A percentile compares a stretch with the other conserved stretches of the same genome.
These are phyloP conservation scores for Panopea generosa DNA, from an alignment of 2,888 invertebrate genomes.

Conservation along the genomic window DNA sequence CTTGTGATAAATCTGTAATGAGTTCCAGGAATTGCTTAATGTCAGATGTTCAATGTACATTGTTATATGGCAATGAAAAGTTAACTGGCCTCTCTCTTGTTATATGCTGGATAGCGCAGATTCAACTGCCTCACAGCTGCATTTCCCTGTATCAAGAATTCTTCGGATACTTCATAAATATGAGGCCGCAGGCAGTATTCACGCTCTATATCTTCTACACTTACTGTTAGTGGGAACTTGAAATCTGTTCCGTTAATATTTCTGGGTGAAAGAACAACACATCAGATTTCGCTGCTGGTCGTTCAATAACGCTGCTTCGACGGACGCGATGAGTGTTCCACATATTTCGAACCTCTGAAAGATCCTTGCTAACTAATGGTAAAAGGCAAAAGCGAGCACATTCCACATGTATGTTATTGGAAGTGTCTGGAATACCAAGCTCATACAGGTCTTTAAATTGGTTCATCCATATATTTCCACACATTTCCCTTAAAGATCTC, in stretches of 20 bases:
- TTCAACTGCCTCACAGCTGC: background rate
- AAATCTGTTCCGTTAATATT: conserved; percentile 5
- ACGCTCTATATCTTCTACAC: background rate
- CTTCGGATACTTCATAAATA: background rate
- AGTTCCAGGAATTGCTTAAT: background rate
- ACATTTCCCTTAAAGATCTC: conserved; percentile 8
- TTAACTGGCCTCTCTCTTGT: background rate
- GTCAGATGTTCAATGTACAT: background rate
- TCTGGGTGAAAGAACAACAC: conserved; percentile 3
- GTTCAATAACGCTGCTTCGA: background rate
- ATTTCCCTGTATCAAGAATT: background rate
- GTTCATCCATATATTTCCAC: conserved; percentile 7
- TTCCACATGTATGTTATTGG: background rate
- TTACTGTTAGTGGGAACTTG: background rate
- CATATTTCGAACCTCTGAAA: background rate
- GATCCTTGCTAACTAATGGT: background rate
- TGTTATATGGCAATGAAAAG: background rate
- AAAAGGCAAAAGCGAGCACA: conserved; percentile 9
- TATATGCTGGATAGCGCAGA: background rate
- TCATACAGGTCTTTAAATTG: conserved; percentile 19
- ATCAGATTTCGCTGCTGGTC: conserved; percentile 10
- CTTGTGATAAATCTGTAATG: background rate
- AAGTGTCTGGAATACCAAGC: conserved; percentile 1
- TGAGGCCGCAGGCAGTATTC: background rate
- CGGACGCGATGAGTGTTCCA: conserved; percentile 10